Conservation (phyloP, 2,113 vertebrate genomes). For the Dendropsophus ebraccatus region DNA sequence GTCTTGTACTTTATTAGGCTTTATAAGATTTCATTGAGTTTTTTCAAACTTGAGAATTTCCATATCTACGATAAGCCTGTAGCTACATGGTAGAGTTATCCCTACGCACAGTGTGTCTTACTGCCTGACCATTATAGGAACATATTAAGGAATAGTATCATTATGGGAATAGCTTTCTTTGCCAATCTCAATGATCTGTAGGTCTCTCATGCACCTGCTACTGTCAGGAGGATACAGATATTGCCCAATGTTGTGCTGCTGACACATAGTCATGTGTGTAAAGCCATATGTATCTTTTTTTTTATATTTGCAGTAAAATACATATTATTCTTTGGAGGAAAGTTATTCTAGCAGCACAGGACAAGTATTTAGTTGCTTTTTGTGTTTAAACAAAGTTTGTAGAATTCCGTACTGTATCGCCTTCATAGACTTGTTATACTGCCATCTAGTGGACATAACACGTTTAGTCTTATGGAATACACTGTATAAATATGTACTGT, state of each 20-base stretch:
- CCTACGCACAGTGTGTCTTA: too few relatives aligned
- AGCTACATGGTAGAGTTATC: neutral
- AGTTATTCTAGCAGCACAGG: neutral
- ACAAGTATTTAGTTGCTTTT: neutral
- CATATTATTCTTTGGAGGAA: neutral
- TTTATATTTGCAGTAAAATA: neutral
- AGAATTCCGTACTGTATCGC: neutral
- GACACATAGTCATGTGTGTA: neutral
- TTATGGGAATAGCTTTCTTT: too few relatives aligned
- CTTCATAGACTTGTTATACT: neutral
- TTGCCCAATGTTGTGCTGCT: too few relatives aligned
- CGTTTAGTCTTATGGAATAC: neutral
- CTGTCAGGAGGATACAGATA: neutral
- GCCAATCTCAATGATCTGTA: too few relatives aligned
- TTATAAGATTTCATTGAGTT: too few relatives aligned
- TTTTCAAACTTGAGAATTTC: neutral
- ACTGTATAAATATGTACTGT: neutral
- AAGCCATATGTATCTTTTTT: neutral
- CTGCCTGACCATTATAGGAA: too few relatives aligned
- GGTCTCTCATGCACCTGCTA: neutral
- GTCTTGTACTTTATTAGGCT: neutral
- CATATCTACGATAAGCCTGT: neutral
- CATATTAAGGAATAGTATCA: too few relatives aligned
- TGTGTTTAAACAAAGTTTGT: neutral
- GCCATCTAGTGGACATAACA: slow-evolving; percentile 32